Base-by-base conservation (phyloP, 1,140 invertebrate species). In the Sarcophaga bullata region DNA sequence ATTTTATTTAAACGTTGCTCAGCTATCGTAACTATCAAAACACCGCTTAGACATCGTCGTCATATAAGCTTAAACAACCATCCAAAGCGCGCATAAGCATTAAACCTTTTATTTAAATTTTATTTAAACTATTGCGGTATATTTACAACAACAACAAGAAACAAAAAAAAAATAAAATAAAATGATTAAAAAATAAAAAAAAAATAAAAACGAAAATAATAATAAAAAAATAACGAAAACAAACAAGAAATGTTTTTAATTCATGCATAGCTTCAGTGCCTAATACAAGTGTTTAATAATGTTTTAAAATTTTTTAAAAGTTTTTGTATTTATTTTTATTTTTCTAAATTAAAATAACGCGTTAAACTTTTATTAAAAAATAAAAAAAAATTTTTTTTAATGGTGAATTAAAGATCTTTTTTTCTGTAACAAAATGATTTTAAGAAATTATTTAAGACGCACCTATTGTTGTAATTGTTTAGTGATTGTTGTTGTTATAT, bases 1-100 rank as follows among this genome's bases (percentile, higher is more conserved):
- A 50, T 52, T 78, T 78, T 78, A 78, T 78, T 78, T 78, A 78
- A 78, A 50, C 48, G 48, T 50, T 17, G 75, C 25, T 78, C 48
- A 78, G 49, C 48, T 78, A 49, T 78, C 75, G 75, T 25, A 78
- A 78, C 75, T 78, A 78, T 50, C 49, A 52, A 46, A 78, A 50
- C 25, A 37, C 25, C 25, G 25, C 25, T 37, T 37, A 37, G 25
- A 37, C 4, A 37, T 37, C 75, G n/a, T 13, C 75, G 75, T 50
- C 48, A 17, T 11, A 49, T 50, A 78, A n/a, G 19, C 9, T 52
- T 19, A 46, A 49, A 17, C 62, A 72, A 9, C 62, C 19, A 72
- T 72, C 62, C 37, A 37, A 37, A 1, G 75, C 75, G 75, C 75
- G 75, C 75, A 50, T 78, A 48, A 68, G 15, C 62, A 68, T 68